Evolutionary conservation across 2,888 invertebrate genomes (phyloP).

Genomic region (Dolomedes plantarius): DNA sequence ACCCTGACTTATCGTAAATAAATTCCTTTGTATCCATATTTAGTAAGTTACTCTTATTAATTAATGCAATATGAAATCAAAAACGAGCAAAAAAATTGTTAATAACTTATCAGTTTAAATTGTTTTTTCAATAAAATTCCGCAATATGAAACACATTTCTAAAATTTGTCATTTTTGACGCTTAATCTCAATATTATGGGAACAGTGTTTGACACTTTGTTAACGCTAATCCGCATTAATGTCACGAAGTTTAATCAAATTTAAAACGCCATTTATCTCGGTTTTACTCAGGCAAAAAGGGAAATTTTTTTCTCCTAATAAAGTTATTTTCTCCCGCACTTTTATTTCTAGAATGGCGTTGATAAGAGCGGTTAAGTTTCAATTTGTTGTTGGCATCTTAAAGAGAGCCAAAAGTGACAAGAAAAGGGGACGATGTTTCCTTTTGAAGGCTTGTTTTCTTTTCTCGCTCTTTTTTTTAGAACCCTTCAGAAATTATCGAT

Average conservation of each 20-base stretch:
- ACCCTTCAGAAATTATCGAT: no score
- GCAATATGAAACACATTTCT: not conserved
- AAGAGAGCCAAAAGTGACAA: not conserved
- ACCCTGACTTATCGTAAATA: no score
- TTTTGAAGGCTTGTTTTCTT: no score
- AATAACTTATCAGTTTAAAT: no score
- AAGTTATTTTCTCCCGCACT: not conserved
- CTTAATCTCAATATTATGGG: constrained; percentile 19
- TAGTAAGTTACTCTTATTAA: no score
- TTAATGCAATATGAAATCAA: no score
- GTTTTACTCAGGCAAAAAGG: not conserved
- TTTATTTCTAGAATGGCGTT: not conserved
- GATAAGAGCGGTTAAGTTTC: constrained; percentile 17
- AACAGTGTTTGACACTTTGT: constrained; percentile 32
- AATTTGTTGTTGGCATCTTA: not conserved
- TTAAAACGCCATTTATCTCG: constrained; percentile 30
- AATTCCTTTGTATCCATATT: no score
- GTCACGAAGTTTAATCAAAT: constrained; percentile 41
- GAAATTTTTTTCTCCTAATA: not conserved
- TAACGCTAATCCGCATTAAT: constrained; percentile 43
- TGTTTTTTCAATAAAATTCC: no score
- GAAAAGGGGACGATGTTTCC: not conserved
- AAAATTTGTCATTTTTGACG: not conserved
- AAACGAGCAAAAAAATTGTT: no score
- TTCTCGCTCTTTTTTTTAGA: no score